These are phyloP conservation scores for Dermochelys coriacea DNA, from an alignment of 2,797 vertebrate species.

Conservation along the genomic window DNA sequence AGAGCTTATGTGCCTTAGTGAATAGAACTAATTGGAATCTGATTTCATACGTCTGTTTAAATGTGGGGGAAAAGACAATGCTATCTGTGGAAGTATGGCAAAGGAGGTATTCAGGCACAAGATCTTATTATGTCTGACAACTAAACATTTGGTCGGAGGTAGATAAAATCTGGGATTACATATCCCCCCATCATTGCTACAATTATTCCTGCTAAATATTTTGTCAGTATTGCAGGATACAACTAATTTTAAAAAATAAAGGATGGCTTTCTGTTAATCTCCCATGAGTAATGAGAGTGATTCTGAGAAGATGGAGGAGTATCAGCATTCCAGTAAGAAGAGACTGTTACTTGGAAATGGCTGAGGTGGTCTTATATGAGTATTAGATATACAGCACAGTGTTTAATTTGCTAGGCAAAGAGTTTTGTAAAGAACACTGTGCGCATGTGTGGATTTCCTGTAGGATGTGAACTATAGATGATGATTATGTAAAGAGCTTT, in stretches of 20 bases:
- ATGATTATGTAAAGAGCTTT: neutral
- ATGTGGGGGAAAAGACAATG: neutral
- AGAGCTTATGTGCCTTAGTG: conserved; percentile 27
- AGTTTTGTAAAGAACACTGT: neutral
- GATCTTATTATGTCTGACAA: neutral
- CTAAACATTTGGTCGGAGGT: conserved; percentile 3
- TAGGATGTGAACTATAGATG: conserved; percentile 10
- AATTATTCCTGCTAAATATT: neutral
- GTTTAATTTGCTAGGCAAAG: neutral
- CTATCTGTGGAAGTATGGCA: neutral
- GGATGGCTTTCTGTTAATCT: neutral
- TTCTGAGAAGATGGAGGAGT: neutral
- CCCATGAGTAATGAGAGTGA: neutral
- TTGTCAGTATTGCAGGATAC: neutral
- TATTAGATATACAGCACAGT: neutral
- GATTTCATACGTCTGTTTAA: conserved; percentile 8
- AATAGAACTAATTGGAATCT: conserved; percentile 19
- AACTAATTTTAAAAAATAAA: neutral
- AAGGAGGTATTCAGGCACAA: conserved; percentile 11
- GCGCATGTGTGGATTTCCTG: neutral
- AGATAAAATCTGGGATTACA: neutral
- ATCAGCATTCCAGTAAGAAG: neutral
- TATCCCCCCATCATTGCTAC: rapidly evolving
- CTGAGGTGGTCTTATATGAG: neutral
- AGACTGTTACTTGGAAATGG: neutral